phyloP scores from a whole-genome alignment of 2,888 invertebrate genomes.

The Lycia hirtaria region DNA sequence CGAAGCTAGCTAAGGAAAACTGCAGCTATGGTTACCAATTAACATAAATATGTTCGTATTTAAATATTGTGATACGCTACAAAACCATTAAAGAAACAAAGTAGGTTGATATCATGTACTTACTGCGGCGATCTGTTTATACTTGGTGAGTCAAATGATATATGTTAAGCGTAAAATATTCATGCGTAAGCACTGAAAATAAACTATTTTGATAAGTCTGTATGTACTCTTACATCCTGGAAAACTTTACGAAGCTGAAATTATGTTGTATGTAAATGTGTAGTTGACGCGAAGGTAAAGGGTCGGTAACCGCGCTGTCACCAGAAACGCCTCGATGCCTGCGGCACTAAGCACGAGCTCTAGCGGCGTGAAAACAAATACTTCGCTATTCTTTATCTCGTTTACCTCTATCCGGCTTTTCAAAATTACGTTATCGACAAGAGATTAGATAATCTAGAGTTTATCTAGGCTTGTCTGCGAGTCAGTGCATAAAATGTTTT shows the following conservation, averaged over 20 bases:
- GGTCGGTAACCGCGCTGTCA: constrained; percentile 74
- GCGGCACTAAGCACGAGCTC: constrained; percentile 47
- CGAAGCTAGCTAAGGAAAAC: constrained; percentile 36
- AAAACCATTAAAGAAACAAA: constrained; percentile 21
- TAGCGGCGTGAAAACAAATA: constrained; percentile 21
- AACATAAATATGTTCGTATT: constrained; percentile 23
- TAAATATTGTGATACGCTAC: constrained; percentile 12
- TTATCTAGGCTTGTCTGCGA: constrained; percentile 7
- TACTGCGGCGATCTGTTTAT: neutral
- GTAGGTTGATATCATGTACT: neutral
- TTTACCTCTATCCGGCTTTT: constrained; percentile 1
- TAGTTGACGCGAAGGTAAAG: constrained; percentile 54
- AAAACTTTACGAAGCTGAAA: constrained; percentile 52
- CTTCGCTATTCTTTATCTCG: neutral
- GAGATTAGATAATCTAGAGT: constrained; percentile 10
- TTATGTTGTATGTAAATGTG: constrained; percentile 59
- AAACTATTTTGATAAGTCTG: constrained; percentile 9
- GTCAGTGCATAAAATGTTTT: constrained; percentile 4
- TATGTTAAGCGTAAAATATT: constrained; percentile 23
- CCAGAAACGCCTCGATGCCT: constrained; percentile 61
- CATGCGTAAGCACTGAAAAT: constrained; percentile 18
- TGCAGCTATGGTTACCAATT: constrained; percentile 25
- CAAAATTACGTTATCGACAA: neutral
- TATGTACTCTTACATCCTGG: constrained; percentile 10
- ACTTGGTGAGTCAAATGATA: constrained; percentile 12